A percentile compares a stretch with the other conserved stretches of the same genome.
Conservation (phyloP, 2,797 vertebrate species). For the Hyperoplus immaculatus region DNA sequence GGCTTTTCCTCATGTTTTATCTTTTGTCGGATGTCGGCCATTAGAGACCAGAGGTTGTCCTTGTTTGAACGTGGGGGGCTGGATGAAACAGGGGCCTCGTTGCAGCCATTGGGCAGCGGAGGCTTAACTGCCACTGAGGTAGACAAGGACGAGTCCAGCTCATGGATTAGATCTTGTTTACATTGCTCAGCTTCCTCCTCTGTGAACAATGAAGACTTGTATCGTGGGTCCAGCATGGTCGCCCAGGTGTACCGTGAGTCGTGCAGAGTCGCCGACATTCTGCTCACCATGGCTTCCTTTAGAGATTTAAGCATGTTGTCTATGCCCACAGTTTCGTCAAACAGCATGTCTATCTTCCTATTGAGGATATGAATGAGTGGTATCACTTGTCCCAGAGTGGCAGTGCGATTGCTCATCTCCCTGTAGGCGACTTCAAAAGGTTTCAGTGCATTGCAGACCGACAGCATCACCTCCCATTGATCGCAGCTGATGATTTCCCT, state of each 20-base stretch:
- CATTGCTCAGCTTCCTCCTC: slow-evolving; percentile 96
- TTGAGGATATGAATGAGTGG: slow-evolving; percentile 98
- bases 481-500: slow-evolving; percentile 97
- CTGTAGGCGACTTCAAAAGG: slow-evolving; percentile 95
- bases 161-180: slow-evolving; percentile 95
- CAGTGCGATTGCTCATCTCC: slow-evolving; percentile 94
- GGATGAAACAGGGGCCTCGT: slow-evolving; percentile 82
- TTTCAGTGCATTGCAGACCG: slow-evolving; percentile 95
- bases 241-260: slow-evolving; percentile 95
- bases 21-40: slow-evolving; percentile 91
- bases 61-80: slow-evolving; percentile 80
- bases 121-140: slow-evolving; percentile 89
- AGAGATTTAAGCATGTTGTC: slow-evolving; percentile 97
- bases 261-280: slow-evolving; percentile 91
- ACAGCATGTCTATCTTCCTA: slow-evolving; percentile 95
- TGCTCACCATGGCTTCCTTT: slow-evolving; percentile 95
- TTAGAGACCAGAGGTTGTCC: slow-evolving; percentile 95
- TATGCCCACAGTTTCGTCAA: slow-evolving; percentile 97
- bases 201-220: slow-evolving; percentile 97
- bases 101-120: slow-evolving; percentile 88
- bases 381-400: slow-evolving; percentile 97
- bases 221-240: slow-evolving; percentile 96
- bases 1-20: slow-evolving; percentile 89
- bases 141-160: slow-evolving; percentile 92
- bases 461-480: slow-evolving; percentile 99